A percentile compares a stretch with the other conserved stretches of the same genome.
Conservation (phyloP, 2,888 invertebrate genomes). For the Macroteleia sp. region DNA sequence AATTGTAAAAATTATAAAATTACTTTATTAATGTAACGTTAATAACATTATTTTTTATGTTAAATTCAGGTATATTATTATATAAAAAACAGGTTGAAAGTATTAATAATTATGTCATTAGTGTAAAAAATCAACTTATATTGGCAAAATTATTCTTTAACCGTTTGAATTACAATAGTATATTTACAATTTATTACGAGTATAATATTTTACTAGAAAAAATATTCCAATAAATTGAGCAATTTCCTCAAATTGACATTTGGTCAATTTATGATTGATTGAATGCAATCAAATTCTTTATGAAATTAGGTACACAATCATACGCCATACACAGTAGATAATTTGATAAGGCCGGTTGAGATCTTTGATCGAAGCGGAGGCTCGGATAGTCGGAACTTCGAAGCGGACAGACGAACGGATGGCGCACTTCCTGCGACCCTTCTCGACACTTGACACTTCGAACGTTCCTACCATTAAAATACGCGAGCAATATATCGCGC, state of each 20-base stretch:
- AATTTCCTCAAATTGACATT: slow-evolving; percentile 44
- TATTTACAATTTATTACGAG: too few species aligned
- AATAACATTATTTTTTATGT: too few species aligned
- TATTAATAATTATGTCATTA: too few species aligned
- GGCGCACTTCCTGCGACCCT: slow-evolving; percentile 61
- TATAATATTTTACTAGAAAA: too few species aligned
- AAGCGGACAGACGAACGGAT: slow-evolving; percentile 48
- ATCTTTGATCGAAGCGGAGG: slow-evolving; percentile 52
- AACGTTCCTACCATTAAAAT: slow-evolving; percentile 57
- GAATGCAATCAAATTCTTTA: slow-evolving; percentile 55
- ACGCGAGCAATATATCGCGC: slow-evolving; percentile 51
- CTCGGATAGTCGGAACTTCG: slow-evolving; percentile 36
- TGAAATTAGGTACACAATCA: slow-evolving; percentile 50
- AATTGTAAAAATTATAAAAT: too few species aligned
- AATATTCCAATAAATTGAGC: slow-evolving; percentile 10
- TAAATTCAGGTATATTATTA: too few species aligned
- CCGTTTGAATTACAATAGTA: too few species aligned
- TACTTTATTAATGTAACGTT: too few species aligned
- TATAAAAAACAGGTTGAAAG: too few species aligned
- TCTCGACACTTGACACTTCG: slow-evolving; percentile 60
- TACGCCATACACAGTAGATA: slow-evolving; percentile 32
- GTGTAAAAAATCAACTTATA: too few species aligned
- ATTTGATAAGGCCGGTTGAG: slow-evolving; percentile 43
- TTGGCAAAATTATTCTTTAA: too few species aligned
- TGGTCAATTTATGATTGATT: slow-evolving; percentile 53